Conservation (phyloP, 2,797 vertebrate species). For the Onychomys torridus region DNA sequence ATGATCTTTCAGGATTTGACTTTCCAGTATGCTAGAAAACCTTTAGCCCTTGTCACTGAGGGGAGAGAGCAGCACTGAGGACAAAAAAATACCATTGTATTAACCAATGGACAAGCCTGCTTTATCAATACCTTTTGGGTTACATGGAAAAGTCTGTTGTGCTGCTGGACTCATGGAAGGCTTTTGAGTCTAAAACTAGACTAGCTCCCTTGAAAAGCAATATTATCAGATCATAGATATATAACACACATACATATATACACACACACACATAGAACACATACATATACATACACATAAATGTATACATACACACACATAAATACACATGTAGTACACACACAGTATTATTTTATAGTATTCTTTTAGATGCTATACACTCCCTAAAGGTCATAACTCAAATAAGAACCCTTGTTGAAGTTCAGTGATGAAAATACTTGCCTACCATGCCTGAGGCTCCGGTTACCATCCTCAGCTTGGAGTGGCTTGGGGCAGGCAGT, state of each 20-base stretch:
- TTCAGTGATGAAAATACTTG: not conserved
- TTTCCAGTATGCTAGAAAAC: slow-evolving; percentile 21
- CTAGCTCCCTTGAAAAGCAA: slow-evolving; percentile 52
- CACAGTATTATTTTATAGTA: not conserved
- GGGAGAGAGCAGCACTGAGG: not conserved
- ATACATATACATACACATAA: not conserved
- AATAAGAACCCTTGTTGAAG: not conserved
- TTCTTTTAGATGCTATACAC: slow-evolving; percentile 9
- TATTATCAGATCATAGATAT: not conserved
- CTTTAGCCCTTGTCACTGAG: not conserved
- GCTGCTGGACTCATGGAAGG: not conserved
- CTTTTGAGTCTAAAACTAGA: slow-evolving; percentile 15
- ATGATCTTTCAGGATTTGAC: not conserved
- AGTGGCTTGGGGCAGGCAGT: too few relatives aligned
- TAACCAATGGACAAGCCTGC: not conserved
- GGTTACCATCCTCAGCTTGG: not conserved
- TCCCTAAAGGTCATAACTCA: not conserved
- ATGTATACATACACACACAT: not conserved
- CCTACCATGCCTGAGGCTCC: not conserved
- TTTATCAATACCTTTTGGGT: not conserved
- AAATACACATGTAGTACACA: not conserved
- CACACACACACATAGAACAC: too few relatives aligned
- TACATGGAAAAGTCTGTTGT: not conserved
- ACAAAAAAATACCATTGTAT: not conserved
- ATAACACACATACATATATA: not conserved